Percentiles rank a stretch among this genome's conserved stretches.
Evolutionary conservation across 2,113 vertebrate species (phyloP).

Genomic region (Oreotrochilus melanogaster): DNA sequence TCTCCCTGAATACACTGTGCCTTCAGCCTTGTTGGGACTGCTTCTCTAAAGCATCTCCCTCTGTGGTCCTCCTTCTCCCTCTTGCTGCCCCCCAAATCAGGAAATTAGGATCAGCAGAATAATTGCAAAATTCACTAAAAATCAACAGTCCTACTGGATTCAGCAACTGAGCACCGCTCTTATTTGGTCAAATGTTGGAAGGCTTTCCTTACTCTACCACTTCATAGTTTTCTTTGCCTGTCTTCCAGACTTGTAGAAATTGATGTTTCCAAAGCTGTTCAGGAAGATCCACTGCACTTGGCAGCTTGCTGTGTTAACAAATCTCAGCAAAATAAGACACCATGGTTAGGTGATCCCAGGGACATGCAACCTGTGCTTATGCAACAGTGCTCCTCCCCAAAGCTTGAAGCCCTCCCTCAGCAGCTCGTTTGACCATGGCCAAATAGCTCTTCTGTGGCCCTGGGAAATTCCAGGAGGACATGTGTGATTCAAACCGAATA

Average conservation of each 20-base stretch:
- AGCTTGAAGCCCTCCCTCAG: neutral
- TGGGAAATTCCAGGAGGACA: neutral
- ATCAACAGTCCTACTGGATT: neutral
- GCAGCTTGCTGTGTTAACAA: neutral
- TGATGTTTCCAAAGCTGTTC: neutral
- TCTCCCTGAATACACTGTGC: neutral
- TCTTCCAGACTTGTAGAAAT: neutral
- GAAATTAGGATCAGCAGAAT: neutral
- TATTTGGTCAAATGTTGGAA: neutral
- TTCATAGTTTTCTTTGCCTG: neutral
- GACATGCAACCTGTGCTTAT: neutral
- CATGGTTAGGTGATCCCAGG: neutral
- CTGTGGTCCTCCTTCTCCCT: neutral
- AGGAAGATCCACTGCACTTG: neutral
- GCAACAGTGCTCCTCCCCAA: neutral
- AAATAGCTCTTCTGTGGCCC: fast-evolving
- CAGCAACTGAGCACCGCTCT: neutral
- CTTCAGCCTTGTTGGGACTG: neutral
- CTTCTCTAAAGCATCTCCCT: neutral
- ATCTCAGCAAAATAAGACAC: neutral
- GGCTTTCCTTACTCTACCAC: neutral
- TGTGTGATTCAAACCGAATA: fast-evolving
- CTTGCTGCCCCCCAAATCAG: neutral
- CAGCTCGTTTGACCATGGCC: neutral
- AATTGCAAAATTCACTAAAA: neutral